Evolutionary conservation across 2,888 invertebrate genomes (phyloP).

Genomic region (Oligia strigilis): DNA sequence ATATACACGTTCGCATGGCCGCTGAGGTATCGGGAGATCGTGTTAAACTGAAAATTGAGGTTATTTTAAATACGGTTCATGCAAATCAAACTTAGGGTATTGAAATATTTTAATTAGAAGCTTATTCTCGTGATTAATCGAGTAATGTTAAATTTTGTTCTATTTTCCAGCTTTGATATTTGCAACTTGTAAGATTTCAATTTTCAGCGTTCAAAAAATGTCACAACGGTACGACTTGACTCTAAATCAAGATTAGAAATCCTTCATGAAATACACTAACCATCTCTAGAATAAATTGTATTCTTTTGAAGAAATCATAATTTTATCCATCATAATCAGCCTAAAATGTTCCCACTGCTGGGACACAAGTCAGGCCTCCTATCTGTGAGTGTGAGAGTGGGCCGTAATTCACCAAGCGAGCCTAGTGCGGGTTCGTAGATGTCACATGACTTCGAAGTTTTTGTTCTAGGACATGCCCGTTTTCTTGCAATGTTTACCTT

Average conservation of each 20-base stretch:
- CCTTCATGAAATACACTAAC: background rate
- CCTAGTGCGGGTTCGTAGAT: too few relatives aligned
- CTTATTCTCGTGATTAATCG: background rate
- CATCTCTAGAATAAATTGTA: background rate
- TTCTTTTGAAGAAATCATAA: background rate
- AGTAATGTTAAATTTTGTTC: background rate
- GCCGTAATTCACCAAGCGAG: too few relatives aligned
- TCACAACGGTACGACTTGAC: background rate
- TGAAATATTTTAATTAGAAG: background rate
- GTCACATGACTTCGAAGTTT: too few relatives aligned
- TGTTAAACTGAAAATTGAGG: constrained; percentile 11
- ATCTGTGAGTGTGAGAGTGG: too few relatives aligned
- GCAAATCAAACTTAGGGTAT: background rate
- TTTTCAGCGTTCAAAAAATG: background rate
- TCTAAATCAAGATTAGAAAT: background rate
- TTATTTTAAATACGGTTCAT: constrained; percentile 7
- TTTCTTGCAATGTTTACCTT: too few relatives aligned
- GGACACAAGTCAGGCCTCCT: too few relatives aligned
- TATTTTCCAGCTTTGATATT: background rate
- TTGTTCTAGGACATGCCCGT: too few relatives aligned
- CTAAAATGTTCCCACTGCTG: too few relatives aligned
- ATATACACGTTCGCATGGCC: constrained; percentile 31
- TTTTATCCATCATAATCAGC: too few relatives aligned
- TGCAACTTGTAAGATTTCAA: background rate
- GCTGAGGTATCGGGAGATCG: background rate